phyloP scores from a whole-genome alignment of 2,888 invertebrate species.

The Diaphora mendica region DNA sequence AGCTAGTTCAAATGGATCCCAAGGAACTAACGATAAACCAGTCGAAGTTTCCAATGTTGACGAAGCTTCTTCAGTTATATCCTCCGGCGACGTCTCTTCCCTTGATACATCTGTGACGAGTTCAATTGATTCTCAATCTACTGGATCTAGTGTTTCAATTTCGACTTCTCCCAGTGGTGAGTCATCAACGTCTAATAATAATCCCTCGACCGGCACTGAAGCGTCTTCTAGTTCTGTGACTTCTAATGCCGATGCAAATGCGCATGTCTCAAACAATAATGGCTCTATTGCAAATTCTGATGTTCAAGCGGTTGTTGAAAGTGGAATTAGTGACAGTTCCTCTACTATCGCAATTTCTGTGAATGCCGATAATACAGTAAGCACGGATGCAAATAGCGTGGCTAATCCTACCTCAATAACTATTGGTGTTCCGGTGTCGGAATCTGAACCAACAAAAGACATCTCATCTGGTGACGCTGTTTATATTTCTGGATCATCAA shows the following conservation, averaged over 20 bases:
- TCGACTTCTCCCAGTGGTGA: slow-evolving; percentile 19
- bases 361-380: background rate
- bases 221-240: slow-evolving; percentile 16
- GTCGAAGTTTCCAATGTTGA: background rate
- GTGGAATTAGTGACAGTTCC: background rate
- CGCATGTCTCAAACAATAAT: slow-evolving; percentile 9
- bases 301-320: background rate
- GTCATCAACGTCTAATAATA: slow-evolving; percentile 14
- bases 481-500: background rate
- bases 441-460: background rate
- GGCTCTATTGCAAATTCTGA: background rate
- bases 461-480: background rate
- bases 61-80: background rate
- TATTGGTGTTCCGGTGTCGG: background rate
- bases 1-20: background rate
- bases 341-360: background rate
- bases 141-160: slow-evolving; percentile 14
- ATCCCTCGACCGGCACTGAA: slow-evolving; percentile 21
- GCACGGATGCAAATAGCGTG: background rate
- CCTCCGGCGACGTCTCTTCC: background rate
- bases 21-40: slow-evolving; percentile 4
- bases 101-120: slow-evolving; percentile 4
- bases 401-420: background rate
- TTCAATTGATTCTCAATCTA: slow-evolving; percentile 11
- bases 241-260: slow-evolving; percentile 19